Evolutionary conservation across 2,797 vertebrate species (phyloP).

Genomic region (Monodelphis domestica): DNA sequence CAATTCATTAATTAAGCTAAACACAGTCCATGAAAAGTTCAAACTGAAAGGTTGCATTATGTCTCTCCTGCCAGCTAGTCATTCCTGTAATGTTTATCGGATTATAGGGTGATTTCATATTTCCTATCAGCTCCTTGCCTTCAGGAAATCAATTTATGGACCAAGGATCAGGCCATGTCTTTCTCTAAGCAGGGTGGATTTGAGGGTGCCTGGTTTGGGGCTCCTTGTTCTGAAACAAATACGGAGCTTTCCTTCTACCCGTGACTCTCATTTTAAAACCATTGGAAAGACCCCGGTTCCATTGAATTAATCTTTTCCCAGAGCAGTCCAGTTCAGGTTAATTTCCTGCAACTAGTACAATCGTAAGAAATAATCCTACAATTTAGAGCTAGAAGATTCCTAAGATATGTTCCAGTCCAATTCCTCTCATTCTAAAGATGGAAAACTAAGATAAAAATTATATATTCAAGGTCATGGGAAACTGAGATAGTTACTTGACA

Average conservation of each 20-base stretch:
- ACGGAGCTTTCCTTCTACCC: neutral
- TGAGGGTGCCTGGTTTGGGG: neutral
- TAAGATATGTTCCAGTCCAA: conserved; percentile 42
- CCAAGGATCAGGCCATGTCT: conserved; percentile 50
- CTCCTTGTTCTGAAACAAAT: conserved; percentile 67
- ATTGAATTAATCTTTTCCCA: neutral
- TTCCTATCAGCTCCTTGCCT: conserved; percentile 81
- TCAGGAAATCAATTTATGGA: conserved; percentile 70
- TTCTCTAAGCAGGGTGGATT: neutral
- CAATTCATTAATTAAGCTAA: conserved; percentile 65
- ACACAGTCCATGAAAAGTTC: conserved; percentile 79
- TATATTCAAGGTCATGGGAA: neutral
- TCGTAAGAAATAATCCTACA: neutral
- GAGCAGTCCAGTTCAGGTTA: neutral
- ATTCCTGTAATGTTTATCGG: conserved; percentile 80
- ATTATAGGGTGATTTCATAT: conserved; percentile 80
- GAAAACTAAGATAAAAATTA: neutral
- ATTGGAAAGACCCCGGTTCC: neutral
- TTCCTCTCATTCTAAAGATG: neutral
- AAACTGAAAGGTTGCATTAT: conserved; percentile 60
- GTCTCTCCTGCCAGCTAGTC: conserved; percentile 78
- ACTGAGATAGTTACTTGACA: neutral
- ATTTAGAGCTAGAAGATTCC: neutral
- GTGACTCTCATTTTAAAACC: neutral
- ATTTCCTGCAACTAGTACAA: neutral